Conservation (phyloP, 2,113 vertebrate genomes). For the Mohoua ochrocephala region DNA sequence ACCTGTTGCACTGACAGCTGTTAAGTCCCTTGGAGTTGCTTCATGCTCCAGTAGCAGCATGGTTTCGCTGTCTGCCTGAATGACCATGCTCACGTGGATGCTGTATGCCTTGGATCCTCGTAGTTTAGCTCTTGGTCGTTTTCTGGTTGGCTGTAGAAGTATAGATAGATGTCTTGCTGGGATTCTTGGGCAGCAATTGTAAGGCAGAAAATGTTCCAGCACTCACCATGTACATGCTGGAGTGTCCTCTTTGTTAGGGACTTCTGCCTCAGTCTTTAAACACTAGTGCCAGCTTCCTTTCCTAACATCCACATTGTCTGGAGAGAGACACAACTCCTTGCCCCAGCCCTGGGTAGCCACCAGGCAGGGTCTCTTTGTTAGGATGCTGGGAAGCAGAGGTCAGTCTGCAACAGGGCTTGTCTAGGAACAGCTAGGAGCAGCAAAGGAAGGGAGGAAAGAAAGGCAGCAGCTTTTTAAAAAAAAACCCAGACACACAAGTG, state of each 20-base stretch:
- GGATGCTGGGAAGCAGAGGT: neutral
- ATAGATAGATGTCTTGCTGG: neutral
- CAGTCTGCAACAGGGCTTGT: neutral
- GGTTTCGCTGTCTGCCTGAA: neutral
- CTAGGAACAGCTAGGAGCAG: neutral
- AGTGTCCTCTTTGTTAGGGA: neutral
- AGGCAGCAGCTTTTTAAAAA: neutral
- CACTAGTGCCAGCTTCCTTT: neutral
- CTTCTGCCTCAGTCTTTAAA: neutral
- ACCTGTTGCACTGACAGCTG: neutral
- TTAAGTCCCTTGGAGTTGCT: neutral
- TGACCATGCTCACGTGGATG: neutral
- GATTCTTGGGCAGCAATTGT: neutral
- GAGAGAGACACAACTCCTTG: neutral
- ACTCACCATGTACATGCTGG: rapidly evolving
- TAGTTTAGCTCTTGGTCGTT: neutral
- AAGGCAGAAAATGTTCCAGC: neutral
- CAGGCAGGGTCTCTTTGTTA: rapidly evolving
- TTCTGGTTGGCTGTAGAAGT: neutral
- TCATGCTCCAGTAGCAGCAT: neutral
- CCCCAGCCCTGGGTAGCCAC: neutral
- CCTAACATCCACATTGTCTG: neutral
- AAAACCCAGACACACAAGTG: rapidly evolving
- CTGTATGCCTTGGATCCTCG: neutral
- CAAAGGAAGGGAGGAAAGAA: neutral